These are phyloP conservation scores for Biston stratarius DNA, from an alignment of 2,888 invertebrate genomes.

Conservation along the genomic window DNA sequence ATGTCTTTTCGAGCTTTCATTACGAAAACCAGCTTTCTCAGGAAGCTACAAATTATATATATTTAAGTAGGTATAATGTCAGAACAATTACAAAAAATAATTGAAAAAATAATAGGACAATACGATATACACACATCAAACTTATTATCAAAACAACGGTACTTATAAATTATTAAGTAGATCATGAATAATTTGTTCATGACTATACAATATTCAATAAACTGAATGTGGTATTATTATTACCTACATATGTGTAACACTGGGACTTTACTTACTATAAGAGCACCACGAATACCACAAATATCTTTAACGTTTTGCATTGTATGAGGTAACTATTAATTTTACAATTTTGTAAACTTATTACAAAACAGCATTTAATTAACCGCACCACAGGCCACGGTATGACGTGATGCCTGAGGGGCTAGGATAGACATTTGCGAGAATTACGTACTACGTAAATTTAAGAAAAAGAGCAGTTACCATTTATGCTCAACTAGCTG, in stretches of 20 bases:
- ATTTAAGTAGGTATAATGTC: not conserved
- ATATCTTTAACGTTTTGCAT: constrained; percentile 4
- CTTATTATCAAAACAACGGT: constrained; percentile 6
- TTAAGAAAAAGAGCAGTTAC: too few species aligned
- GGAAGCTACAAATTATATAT: constrained; percentile 1
- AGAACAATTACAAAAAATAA: constrained; percentile 9
- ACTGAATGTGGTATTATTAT: constrained; percentile 23
- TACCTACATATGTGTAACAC: constrained; percentile 12
- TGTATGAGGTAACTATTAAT: constrained; percentile 11
- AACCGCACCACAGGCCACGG: not conserved
- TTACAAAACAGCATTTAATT: not conserved
- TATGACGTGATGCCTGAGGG: too few species aligned
- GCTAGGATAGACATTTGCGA: too few species aligned
- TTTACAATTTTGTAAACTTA: not conserved
- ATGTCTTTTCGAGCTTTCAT: constrained; percentile 13
- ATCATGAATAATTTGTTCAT: constrained; percentile 29
- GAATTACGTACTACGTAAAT: too few species aligned
- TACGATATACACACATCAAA: constrained; percentile 19
- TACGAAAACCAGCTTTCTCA: not conserved
- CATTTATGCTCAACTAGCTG: too few species aligned
- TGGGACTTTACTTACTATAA: constrained; percentile 29
- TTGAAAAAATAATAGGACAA: constrained; percentile 3
- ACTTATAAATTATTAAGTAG: not conserved
- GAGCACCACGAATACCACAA: constrained; percentile 32
- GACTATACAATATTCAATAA: constrained; percentile 35